Conservation (phyloP, 2,797 vertebrate genomes). For the Furcifer pardalis region DNA sequence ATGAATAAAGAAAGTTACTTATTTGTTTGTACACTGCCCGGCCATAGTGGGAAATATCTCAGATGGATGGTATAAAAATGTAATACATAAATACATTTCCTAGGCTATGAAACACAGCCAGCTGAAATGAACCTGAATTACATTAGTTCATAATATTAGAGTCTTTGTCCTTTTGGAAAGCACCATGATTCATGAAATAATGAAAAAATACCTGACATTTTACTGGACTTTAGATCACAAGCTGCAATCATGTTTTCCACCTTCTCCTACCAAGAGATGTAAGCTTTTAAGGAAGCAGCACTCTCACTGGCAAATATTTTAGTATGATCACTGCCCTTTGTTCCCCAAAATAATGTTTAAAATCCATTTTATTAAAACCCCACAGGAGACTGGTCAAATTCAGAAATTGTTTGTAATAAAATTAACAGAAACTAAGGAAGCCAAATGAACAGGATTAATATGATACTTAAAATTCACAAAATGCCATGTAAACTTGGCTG, state of each 20-base stretch:
- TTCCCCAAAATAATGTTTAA: background rate
- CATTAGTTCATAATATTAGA: background rate
- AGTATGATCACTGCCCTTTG: background rate
- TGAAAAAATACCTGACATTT: background rate
- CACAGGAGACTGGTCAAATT: rapidly evolving
- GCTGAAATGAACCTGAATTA: too few species aligned
- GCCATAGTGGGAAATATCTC: too few species aligned
- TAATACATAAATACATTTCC: too few species aligned
- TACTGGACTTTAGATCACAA: background rate
- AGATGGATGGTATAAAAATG: too few species aligned
- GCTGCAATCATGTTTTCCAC: background rate
- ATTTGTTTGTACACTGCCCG: too few species aligned
- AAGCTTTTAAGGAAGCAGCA: background rate
- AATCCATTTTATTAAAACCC: background rate
- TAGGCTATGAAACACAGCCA: too few species aligned
- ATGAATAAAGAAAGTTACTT: too few species aligned
- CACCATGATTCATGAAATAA: background rate
- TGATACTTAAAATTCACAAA: constrained; percentile 3
- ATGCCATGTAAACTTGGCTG: background rate
- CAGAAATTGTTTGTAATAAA: background rate
- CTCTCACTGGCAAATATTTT: background rate
- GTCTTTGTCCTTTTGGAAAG: background rate
- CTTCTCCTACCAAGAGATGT: background rate
- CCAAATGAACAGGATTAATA: background rate
- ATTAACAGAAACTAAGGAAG: background rate